These are phyloP conservation scores for Hybos culiciformis DNA, from an alignment of 2,888 invertebrate species.

Conservation along the genomic window DNA sequence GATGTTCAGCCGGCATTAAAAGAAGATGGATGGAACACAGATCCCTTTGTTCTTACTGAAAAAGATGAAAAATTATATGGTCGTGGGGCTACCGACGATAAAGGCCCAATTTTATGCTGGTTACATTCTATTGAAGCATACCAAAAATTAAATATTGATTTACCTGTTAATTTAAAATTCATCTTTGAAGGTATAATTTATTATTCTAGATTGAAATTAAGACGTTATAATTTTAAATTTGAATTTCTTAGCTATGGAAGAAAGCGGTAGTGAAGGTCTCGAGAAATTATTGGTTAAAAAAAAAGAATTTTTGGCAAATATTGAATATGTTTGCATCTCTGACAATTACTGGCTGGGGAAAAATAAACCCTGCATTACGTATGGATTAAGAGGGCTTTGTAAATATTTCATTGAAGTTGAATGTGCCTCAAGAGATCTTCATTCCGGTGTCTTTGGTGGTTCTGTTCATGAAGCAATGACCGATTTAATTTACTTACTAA, in stretches of 20 bases:
- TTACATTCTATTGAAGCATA: slow-evolving; percentile 84
- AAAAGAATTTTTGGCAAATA: slow-evolving; percentile 59
- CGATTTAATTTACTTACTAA: slow-evolving; percentile 77
- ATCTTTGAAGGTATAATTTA: slow-evolving; percentile 66
- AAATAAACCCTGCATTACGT: slow-evolving; percentile 92
- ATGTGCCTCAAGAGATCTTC: slow-evolving; percentile 83
- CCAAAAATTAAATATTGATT: slow-evolving; percentile 49
- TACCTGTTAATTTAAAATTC: slow-evolving; percentile 73
- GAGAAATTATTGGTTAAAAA: slow-evolving; percentile 67
- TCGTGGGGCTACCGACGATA: slow-evolving; percentile 87
- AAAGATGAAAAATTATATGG: slow-evolving; percentile 81
- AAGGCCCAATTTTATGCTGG: slow-evolving; percentile 92
- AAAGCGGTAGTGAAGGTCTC: slow-evolving; percentile 91
- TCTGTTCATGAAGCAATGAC: slow-evolving; percentile 84
- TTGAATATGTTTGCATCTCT: slow-evolving; percentile 93
- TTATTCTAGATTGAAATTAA: no score
- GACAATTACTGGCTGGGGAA: slow-evolving; percentile 99
- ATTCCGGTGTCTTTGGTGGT: slow-evolving; percentile 93
- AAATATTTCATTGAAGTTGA: slow-evolving; percentile 82
- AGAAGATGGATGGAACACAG: slow-evolving; percentile 91
- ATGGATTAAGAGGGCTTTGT: slow-evolving; percentile 85
- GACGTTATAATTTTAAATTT: no score
- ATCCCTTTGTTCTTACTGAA: slow-evolving; percentile 84
- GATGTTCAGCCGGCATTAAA: slow-evolving; percentile 93
- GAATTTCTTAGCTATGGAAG: slow-evolving; percentile 97